Conservation (phyloP, 2,113 vertebrate species). For the Gopherus evgoodei region DNA sequence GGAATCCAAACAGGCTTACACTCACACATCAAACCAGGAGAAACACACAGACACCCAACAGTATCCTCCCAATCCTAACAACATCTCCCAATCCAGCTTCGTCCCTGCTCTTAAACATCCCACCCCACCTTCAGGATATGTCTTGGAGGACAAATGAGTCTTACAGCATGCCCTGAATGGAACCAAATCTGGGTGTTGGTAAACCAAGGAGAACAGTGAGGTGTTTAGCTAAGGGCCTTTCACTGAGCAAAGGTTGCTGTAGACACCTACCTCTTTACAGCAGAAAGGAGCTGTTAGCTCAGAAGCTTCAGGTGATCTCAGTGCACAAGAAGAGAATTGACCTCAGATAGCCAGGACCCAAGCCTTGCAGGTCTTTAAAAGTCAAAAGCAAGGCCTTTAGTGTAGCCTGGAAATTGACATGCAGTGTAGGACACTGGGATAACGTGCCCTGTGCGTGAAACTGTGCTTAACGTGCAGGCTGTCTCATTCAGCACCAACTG, state of each 20-base stretch:
- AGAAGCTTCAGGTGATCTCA: not conserved
- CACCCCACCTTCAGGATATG: slow-evolving; percentile 35
- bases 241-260: slow-evolving; percentile 41
- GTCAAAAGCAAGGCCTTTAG: not conserved
- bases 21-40: slow-evolving; percentile 63
- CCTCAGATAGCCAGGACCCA: not conserved
- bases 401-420: not conserved
- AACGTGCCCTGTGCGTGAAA: not conserved
- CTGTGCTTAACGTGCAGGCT: not conserved
- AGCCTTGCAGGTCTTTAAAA: not conserved
- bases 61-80: slow-evolving; percentile 11
- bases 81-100: not conserved
- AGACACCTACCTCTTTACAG: not conserved
- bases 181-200: slow-evolving; percentile 24
- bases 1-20: slow-evolving; percentile 65
- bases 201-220: slow-evolving; percentile 19
- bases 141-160: not conserved
- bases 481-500: not conserved
- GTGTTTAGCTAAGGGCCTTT: slow-evolving; percentile 32
- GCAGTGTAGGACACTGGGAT: accelerated
- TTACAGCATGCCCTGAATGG: not conserved
- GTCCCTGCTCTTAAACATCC: not conserved
- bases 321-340: not conserved
- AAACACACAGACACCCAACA: not conserved
- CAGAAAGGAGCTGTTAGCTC: not conserved